A percentile compares a stretch with the other conserved stretches of the same genome.
These are phyloP conservation scores for Paralichthys olivaceus DNA, from an alignment of 2,113 vertebrate species.

Conservation along the genomic window DNA sequence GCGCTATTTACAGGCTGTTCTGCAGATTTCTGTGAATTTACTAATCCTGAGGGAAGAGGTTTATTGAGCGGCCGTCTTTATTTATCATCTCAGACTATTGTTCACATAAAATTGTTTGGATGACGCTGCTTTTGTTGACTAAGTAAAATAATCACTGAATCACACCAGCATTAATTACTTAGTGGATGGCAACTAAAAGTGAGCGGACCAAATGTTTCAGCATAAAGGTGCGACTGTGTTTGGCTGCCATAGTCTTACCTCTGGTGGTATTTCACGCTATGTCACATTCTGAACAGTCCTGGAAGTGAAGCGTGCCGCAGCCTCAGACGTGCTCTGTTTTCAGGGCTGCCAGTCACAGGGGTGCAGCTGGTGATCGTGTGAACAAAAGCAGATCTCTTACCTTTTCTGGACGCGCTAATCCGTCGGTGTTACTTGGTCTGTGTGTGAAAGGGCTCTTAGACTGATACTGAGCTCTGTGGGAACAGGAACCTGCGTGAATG, in stretches of 20 bases:
- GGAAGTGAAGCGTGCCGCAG: conserved; percentile 6
- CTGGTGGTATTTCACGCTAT: not conserved
- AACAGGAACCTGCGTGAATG: conserved; percentile 26
- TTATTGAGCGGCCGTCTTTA: too few species aligned
- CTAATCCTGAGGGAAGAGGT: too few species aligned
- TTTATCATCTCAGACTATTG: too few species aligned
- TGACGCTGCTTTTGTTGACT: too few species aligned
- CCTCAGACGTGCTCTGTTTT: conserved; percentile 21
- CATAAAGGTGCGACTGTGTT: not conserved
- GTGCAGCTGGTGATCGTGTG: conserved; percentile 24
- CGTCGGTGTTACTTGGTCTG: conserved; percentile 24
- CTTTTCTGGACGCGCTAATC: conserved; percentile 48
- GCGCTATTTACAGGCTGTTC: too few species aligned
- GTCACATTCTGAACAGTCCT: not conserved
- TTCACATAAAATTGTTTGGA: too few species aligned
- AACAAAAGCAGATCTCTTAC: conserved; percentile 45
- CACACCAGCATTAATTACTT: too few species aligned
- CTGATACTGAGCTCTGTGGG: conserved; percentile 72
- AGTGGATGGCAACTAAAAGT: too few species aligned
- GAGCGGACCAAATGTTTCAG: not conserved
- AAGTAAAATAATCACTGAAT: too few species aligned
- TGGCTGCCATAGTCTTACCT: not conserved
- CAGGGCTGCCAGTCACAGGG: conserved; percentile 15
- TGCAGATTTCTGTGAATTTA: too few species aligned
- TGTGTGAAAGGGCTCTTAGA: conserved; percentile 45